Base-by-base conservation (phyloP, 2,888 invertebrate species). In the Dyspetes luteomarginatus region DNA sequence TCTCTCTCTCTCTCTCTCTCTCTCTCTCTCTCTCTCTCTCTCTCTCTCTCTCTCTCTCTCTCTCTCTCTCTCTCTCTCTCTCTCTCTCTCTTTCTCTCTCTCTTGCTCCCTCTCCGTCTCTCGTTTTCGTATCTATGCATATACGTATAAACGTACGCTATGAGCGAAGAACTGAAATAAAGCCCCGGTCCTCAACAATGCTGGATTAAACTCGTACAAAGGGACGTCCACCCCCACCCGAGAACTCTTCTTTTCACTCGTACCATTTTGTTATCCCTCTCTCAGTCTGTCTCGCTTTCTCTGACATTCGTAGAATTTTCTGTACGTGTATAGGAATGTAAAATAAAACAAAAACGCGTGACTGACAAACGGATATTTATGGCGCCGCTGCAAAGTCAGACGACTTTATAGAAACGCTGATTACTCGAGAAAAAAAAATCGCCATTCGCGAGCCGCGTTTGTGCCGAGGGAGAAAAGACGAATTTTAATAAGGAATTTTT, bases 161-260 rank as follows among this genome's bases (percentile, higher is more conserved):
- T 30, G 9, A 65, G 50, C 64, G 56, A 87, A 82, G 87, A 83
- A 86, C 88, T 89, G 89, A 91, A 90, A 91, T 89, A 91, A 91
- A 90, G 90, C 86, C 87, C 84, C 56, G 69, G 84, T 88, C 85
- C 87, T 87, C 89, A 89, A 90, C 91, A 87, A 88, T 88, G 89
- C 86, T 85, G 86, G 87, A 89, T 89, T 87, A 88, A 89, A 88
- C 89, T 87, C 85, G 86, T 87, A 90, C 91, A 90, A 91, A 91
- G 91, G 87, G 84, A 83, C 72, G 72, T 78, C 80, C 72, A 58
- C 72, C 67, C 73, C 79, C 74, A 52, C 58, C 68, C 48, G 64
- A 43, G 62, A 36, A 52, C 50, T 69, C 43, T 48, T 83, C 88
- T 55, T 81, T 68, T 74, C 67, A 78, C 77, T 73, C 56, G 50